Evolutionary conservation across 2,797 vertebrate genomes (phyloP), one percentile per base, ranked within the genome.

Genomic region (Ctenopoma multispine): DNA sequence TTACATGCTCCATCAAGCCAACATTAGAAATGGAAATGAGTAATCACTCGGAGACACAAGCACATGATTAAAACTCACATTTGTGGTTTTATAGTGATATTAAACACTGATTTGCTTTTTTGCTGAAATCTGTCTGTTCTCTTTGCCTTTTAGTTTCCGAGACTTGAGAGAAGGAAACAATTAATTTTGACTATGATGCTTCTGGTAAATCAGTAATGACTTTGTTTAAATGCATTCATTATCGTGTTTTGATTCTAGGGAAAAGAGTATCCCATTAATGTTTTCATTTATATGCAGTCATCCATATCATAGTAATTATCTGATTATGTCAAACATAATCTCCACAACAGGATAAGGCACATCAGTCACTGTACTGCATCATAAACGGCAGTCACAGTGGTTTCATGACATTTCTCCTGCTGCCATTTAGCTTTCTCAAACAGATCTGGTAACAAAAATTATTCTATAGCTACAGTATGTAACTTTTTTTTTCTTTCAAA

Each of bases 281-380:
- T 76, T 83, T 78, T 78, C 71, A 63, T 79, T 84, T 72, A 61
- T 72, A 84, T 55, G 77, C 73, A 80, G 72, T 77, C 89, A 79
- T 76, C 80, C 77, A 68, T 83, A 64, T 80, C 77, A 72, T 40
- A 68, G 54, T 83, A 69, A 81, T 90, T 84, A 77, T 84, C 73
- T 84, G 72, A 84, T 84, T 81, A 73, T 81, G 77, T 79, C 77
- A 71, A 80, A 80, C 79, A 77, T 77, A 50, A 67, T 84, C 78
- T 78, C 75, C 73, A 73, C 73, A 72, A 53, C 62, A 75, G 69
- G 63, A 77, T 59, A 18, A 44, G 51, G 23, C 59, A 69, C 79
- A 81, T 86, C 82, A 75, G 44, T 81, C 78, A 82, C 81, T 49
- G 63, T 69, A 65, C 75, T 18, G 43, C 71, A 79, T 79, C 82